Base-by-base conservation (phyloP, 2,113 vertebrate genomes). In the Sarotherodon lohbergeri region DNA sequence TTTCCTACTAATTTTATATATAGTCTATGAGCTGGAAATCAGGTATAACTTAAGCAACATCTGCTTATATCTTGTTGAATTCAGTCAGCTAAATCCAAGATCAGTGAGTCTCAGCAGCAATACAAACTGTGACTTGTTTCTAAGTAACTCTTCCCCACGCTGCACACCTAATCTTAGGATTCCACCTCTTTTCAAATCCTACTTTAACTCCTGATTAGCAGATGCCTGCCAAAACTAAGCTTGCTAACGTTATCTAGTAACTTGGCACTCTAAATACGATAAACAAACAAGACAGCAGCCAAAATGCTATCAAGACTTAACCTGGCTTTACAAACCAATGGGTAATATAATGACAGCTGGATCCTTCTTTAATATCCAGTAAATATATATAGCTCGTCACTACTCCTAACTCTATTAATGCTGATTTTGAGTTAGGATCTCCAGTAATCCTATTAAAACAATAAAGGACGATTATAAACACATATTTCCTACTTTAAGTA, bases 121-220 rank as follows among this genome's bases (percentile, higher is more conserved):
- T 36, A n/a, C 59, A 66, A 68, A 41, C 11, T 68, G 36, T 9
- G 63, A 68, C 36, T 68, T 41, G 19, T 68, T 68, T 68, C 19
- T 41, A 71, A 43, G 63, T 43, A 41, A 5, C 36, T 24, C 41
- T 43, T 14, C 0, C 63, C 36, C 63, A 68, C 22, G 36, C 36
- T 68, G 63, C 11, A 41, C 34, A 41, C 34, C 11, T 22, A 13
- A 2, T 68, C 63, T 41, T 68, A 22, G 61, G 61, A n/a, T 36
- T 39, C 61, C 34, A n/a, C 61, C 34, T 39, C 61, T 39, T 66
- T n/a, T 39, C 29, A n/a, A n/a, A 36, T 66, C 2, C 59, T 63
- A 32, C 29, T 36, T 63, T 36, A 63, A 36, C 32, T 4, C 29
- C 57, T 11, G 29, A 66, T 13, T 66, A n/a, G 17, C 61, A 66